phyloP scores from a whole-genome alignment of 1,140 invertebrate genomes.

The Pollicipes pollicipes region DNA sequence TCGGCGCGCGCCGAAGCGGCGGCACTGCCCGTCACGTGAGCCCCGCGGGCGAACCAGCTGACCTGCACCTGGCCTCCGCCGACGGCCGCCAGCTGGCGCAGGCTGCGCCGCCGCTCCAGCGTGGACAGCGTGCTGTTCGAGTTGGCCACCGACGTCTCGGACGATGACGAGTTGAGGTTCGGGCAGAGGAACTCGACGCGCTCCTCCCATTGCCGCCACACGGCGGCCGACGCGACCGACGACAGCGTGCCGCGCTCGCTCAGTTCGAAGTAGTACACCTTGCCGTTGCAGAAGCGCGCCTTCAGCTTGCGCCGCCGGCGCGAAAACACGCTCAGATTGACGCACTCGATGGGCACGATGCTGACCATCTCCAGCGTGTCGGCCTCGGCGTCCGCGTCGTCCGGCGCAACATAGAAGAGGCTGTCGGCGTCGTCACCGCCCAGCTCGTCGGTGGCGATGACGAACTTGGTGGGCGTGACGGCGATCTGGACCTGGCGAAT shows the following conservation, averaged over 20 bases:
- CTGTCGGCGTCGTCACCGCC: slow-evolving; percentile 19
- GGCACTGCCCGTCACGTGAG: slow-evolving; percentile 24
- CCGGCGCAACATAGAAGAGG: slow-evolving; percentile 22
- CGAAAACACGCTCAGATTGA: slow-evolving; percentile 37
- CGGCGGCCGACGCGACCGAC: slow-evolving; percentile 8
- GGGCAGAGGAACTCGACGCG: slow-evolving; percentile 27
- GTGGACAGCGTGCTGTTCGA: not conserved
- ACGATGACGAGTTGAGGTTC: slow-evolving; percentile 28
- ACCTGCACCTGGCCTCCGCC: slow-evolving; percentile 22
- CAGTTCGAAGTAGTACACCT: slow-evolving; percentile 32
- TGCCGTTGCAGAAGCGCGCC: slow-evolving; percentile 31
- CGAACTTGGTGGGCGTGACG: slow-evolving; percentile 35
- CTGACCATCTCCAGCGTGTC: slow-evolving; percentile 38
- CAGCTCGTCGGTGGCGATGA: slow-evolving; percentile 35
- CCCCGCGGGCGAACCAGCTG: slow-evolving; percentile 29
- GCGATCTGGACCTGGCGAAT: slow-evolving; percentile 37
- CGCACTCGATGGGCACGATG: slow-evolving; percentile 35
- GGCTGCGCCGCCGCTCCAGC: not conserved
- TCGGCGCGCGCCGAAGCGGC: not conserved
- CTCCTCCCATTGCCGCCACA: slow-evolving; percentile 38
- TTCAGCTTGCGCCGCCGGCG: slow-evolving; percentile 35
- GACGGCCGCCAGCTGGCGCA: slow-evolving; percentile 24
- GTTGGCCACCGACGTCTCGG: slow-evolving; percentile 32
- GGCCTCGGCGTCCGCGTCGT: slow-evolving; percentile 26
- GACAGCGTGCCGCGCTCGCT: slow-evolving; percentile 22